Evolutionary conservation across 1,140 invertebrate species (phyloP).

Genomic region (Belonocnema kinseyi): DNA sequence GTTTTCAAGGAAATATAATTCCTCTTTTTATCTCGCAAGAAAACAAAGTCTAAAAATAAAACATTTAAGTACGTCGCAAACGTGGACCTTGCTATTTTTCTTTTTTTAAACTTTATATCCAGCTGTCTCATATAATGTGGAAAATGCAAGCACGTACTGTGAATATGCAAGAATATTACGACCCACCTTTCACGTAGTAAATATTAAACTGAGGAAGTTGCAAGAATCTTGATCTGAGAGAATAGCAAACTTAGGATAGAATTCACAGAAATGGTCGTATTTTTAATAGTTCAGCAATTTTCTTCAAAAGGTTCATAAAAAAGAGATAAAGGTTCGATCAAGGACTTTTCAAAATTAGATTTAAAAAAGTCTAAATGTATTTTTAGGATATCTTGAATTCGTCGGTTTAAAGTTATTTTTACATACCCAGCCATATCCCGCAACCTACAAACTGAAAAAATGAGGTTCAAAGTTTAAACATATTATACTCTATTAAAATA

Average conservation of each 20-base stretch:
- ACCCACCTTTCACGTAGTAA: conserved; percentile 6
- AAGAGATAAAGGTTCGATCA: no score
- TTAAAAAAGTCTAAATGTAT: no score
- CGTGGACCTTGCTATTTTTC: neutral
- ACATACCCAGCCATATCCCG: no score
- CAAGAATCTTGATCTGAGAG: conserved; percentile 12
- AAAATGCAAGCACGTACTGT: conserved; percentile 13
- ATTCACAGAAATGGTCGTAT: neutral
- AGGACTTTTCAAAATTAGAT: no score
- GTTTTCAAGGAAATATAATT: neutral
- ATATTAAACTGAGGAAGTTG: conserved; percentile 18
- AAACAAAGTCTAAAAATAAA: neutral
- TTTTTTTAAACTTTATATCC: neutral
- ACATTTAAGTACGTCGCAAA: neutral
- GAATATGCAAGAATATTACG: conserved; percentile 24
- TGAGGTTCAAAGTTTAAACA: no score
- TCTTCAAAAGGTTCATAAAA: neutral
- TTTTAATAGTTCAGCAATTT: neutral
- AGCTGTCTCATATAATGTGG: conserved; percentile 10
- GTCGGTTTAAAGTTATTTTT: no score
- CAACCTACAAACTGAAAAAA: no score
- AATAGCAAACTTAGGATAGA: neutral
- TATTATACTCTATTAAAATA: no score
- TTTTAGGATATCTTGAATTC: no score
- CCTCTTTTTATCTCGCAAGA: neutral